Evolutionary conservation across 2,888 invertebrate species (phyloP), one percentile per base, ranked within the genome.

Genomic region (Orthosia gracilis): DNA sequence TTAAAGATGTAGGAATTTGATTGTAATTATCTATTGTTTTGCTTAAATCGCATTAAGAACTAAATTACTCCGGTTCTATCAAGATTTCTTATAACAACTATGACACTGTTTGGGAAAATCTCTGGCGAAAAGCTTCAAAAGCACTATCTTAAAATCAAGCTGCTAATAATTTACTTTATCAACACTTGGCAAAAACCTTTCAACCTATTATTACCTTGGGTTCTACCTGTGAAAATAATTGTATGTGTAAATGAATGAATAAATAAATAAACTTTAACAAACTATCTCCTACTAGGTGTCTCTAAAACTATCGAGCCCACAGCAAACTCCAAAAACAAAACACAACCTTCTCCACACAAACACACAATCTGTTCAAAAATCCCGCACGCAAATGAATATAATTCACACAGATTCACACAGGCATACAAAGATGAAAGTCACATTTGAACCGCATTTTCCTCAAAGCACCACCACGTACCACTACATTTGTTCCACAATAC

Each of bases 401-500:
- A 82, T 73, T 69, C 65, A 64, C 69, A 71, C 74, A 62, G 21
- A 59, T 73, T 69, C 65, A 64, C 70, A 71, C 75, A 63, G 21
- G 52, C 18, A 54, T 58, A 57, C 23, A 58, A 7, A 70, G 57
- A 70, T 70, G 67, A 75, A 74, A 62, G 62, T 66, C 68, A 71
- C 69, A 79, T 83, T 79, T 49, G 71, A 63, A 54, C 61, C 57
- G 52, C 49, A 69, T 67, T 72, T 72, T 76, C 76, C 69, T 80
- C 76, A 63, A 78, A 71, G 40, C 67, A 1, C 45, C 82, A 73
- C 50, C 82, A 73, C 70, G 62, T 74, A 62, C 61, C 69, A 62
- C 57, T 74, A 79, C 76, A 78, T 82, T 83, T 76, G 76, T 70
- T 69, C 64, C 73, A 84, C 80, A 84, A 83, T 82, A 83, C 76